A percentile compares a stretch with the other conserved stretches of the same genome.
These are phyloP conservation scores for Strix uralensis DNA, from an alignment of 2,113 vertebrate genomes.

Conservation along the genomic window DNA sequence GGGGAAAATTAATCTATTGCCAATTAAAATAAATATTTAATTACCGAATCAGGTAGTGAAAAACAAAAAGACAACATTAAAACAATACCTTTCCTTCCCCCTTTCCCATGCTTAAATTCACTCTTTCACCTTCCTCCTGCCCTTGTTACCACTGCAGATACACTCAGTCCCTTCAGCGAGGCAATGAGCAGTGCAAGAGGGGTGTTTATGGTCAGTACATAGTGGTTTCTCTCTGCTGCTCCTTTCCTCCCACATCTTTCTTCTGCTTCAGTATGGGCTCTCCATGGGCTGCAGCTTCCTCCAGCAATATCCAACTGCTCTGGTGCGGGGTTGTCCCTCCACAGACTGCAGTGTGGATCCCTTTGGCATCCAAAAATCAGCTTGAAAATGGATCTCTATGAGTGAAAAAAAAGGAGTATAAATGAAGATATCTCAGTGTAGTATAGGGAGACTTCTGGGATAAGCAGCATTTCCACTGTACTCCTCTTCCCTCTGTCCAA, in stretches of 20 bases:
- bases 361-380: not conserved
- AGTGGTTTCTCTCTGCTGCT: not conserved
- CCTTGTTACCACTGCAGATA: too few species aligned
- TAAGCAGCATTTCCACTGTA: not conserved
- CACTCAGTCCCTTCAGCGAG: not conserved
- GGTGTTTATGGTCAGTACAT: not conserved
- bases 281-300: not conserved
- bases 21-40: not conserved
- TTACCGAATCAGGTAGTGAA: not conserved
- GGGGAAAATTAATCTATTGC: not conserved
- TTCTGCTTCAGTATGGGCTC: not conserved
- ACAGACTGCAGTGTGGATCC: not conserved
- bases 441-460: not conserved
- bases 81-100: not conserved
- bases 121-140: not conserved
- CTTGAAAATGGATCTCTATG: not conserved
- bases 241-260: not conserved
- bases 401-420: not conserved
- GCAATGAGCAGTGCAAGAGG: accelerated
- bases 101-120: not conserved
- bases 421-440: not conserved
- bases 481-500: not conserved
- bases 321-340: not conserved
- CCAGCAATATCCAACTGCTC: not conserved
- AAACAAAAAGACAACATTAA: not conserved